Conservation (phyloP, 2,113 vertebrate species). For the Bostrychus sinensis region DNA sequence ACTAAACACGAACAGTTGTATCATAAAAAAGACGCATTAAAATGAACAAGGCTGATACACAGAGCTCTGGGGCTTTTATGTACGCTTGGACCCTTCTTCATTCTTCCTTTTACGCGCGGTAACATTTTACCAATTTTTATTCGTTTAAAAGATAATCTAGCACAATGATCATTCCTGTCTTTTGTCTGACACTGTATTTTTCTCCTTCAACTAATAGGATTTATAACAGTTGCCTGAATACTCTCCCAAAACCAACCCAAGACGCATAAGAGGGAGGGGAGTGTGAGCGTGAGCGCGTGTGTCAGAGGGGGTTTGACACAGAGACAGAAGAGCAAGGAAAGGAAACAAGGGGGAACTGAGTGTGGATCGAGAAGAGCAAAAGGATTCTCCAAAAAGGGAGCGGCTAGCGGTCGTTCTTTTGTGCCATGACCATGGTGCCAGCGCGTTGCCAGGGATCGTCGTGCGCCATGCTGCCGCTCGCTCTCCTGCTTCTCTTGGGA, state of each 20-base stretch:
- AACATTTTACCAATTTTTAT: conserved; percentile 37
- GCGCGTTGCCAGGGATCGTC: conserved; percentile 75
- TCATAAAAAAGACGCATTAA: no score
- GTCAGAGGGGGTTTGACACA: conserved; percentile 71
- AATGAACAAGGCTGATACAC: background rate
- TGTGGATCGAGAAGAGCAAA: conserved; percentile 71
- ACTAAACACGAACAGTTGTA: no score
- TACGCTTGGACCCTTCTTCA: background rate
- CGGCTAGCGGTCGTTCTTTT: conserved; percentile 42
- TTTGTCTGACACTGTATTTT: conserved; percentile 26
- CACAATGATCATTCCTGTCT: background rate
- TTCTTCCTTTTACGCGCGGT: conserved; percentile 37
- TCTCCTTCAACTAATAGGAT: conserved; percentile 69
- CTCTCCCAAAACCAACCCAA: conserved; percentile 66
- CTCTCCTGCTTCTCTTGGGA: conserved; percentile 83
- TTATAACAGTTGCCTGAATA: conserved; percentile 67
- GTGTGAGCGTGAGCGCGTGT: conserved; percentile 59
- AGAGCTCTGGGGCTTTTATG: background rate
- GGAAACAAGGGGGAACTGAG: conserved; percentile 73
- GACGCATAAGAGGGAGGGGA: conserved; percentile 70
- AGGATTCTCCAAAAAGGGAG: conserved; percentile 7
- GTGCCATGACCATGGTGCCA: conserved; percentile 76
- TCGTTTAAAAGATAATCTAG: conserved; percentile 9
- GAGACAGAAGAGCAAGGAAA: conserved; percentile 66
- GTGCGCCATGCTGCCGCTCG: conserved; percentile 79